Conservation (phyloP, 2,888 invertebrate genomes). For the Trichopoda pennipes region DNA sequence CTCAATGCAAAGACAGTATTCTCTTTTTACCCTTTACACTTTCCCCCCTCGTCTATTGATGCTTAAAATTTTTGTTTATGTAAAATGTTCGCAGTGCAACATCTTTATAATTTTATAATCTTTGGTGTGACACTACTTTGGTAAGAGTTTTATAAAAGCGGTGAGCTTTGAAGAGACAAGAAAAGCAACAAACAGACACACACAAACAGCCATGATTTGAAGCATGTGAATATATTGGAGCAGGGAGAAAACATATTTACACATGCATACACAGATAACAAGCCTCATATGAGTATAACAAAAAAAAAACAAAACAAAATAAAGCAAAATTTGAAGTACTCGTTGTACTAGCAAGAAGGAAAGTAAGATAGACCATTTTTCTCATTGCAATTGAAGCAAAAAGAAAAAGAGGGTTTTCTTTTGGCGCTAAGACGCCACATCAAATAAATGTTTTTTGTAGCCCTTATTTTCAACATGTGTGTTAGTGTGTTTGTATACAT, state of each 20-base stretch:
- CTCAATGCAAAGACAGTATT: too few species aligned
- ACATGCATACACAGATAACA: not conserved
- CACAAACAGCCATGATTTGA: conserved; percentile 32
- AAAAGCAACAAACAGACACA: conserved; percentile 29
- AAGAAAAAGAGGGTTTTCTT: conserved; percentile 44
- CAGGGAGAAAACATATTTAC: conserved; percentile 17
- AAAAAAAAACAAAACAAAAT: too few species aligned
- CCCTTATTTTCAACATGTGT: conserved; percentile 19
- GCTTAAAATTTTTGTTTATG: too few species aligned
- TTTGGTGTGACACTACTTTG: conserved; percentile 54
- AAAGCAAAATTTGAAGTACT: conserved; percentile 45
- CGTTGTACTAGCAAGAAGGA: conserved; percentile 36
- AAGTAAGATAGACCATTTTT: conserved; percentile 37
- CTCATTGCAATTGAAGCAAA: conserved; percentile 1
- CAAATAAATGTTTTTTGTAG: conserved; percentile 40
- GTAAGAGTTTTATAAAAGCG: conserved; percentile 12
- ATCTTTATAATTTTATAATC: too few species aligned
- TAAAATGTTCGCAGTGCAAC: too few species aligned
- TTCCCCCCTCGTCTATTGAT: too few species aligned
- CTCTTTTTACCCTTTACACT: too few species aligned
- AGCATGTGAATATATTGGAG: conserved; percentile 23
- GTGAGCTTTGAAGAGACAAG: conserved; percentile 15
- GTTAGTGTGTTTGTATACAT: conserved; percentile 28
- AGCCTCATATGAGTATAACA: not conserved
- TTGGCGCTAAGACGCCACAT: conserved; percentile 66